These are phyloP conservation scores for Candoia aspera DNA, from an alignment of 2,113 vertebrate genomes.

Conservation along the genomic window DNA sequence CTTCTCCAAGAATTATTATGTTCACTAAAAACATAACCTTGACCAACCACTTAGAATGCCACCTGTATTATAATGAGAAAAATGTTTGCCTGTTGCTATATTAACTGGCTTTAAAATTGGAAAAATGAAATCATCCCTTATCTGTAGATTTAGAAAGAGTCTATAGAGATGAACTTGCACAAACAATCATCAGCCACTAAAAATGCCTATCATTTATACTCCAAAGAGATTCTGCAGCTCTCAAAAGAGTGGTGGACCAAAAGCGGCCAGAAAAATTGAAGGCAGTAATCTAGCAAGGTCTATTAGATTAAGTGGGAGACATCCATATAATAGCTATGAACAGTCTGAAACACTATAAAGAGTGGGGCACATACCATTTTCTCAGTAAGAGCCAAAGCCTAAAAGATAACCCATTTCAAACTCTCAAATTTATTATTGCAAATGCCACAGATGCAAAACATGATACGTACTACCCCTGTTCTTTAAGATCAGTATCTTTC, in stretches of 20 bases:
- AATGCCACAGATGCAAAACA: background rate
- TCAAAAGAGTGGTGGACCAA: background rate
- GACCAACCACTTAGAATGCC: background rate
- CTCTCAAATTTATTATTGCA: background rate
- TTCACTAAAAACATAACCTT: background rate
- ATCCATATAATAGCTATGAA: background rate
- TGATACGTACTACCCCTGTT: background rate
- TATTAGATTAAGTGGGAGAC: background rate
- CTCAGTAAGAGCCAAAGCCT: background rate
- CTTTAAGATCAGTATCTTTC: background rate
- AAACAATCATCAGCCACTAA: background rate
- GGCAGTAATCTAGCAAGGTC: background rate
- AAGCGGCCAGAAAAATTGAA: background rate
- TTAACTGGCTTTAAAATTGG: background rate
- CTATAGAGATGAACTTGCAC: background rate
- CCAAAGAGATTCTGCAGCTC: background rate
- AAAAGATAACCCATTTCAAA: background rate
- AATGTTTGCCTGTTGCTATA: background rate
- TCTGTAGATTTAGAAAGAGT: background rate
- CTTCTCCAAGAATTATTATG: background rate
- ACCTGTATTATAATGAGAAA: background rate
- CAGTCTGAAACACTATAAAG: background rate
- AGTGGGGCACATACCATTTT: background rate
- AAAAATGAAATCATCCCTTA: background rate
- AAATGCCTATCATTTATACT: background rate